Conservation (phyloP, 2,113 vertebrate genomes). For the Bos taurus region DNA sequence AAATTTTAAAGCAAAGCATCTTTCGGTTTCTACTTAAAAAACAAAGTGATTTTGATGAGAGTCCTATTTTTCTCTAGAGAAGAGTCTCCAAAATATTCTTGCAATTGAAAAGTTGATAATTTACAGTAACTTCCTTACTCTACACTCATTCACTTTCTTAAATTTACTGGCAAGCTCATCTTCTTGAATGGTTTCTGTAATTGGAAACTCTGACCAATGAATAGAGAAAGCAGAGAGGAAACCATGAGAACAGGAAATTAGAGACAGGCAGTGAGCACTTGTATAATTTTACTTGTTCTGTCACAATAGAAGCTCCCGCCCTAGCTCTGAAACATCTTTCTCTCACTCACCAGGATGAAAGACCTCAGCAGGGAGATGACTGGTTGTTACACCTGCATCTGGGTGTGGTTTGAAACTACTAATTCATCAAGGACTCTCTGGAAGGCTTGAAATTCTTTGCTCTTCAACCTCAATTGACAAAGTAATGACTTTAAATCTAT, state of each 20-base stretch:
- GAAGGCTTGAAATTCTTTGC: background rate
- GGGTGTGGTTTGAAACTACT: background rate
- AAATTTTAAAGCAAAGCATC: background rate
- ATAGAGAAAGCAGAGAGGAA: background rate
- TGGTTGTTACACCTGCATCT: background rate
- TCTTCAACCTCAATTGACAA: constrained; percentile 22
- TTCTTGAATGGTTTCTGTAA: background rate
- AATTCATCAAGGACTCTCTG: background rate
- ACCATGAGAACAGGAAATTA: background rate
- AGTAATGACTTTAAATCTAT: constrained; percentile 5
- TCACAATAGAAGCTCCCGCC: background rate
- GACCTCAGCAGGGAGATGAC: background rate
- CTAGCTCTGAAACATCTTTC: background rate
- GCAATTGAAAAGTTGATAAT: background rate
- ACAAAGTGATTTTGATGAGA: background rate
- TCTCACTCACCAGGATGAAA: background rate
- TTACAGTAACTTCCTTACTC: background rate
- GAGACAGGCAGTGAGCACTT: background rate
- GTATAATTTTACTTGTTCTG: background rate
- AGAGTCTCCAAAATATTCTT: background rate
- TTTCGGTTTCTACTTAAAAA: background rate
- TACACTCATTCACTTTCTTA: background rate
- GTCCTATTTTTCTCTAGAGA: background rate
- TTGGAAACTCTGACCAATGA: background rate
- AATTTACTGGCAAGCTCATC: background rate